Percentiles rank a stretch among this genome's conserved stretches.
Evolutionary conservation across 2,797 vertebrate species (phyloP).

Genomic region (Synaphobranchus kaupii): DNA sequence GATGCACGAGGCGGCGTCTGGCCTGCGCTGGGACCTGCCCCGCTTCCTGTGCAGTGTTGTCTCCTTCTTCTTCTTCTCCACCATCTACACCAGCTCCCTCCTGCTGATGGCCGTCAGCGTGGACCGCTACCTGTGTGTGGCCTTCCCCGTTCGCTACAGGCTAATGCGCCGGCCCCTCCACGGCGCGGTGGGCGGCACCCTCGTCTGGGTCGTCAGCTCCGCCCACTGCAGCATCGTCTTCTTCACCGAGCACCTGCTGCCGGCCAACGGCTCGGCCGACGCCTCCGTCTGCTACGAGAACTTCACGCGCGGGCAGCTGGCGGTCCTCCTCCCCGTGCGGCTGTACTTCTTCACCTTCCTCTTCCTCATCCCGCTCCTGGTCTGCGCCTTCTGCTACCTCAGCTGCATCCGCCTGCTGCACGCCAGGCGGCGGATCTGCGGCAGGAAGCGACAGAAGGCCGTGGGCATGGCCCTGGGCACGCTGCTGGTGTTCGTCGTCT

Average conservation of each 20-base stretch:
- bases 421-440: conserved; percentile 51
- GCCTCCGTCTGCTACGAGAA: conserved; percentile 43
- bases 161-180: conserved; percentile 24
- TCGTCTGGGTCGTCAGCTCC: not conserved
- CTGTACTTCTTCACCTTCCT: conserved; percentile 63
- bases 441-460: conserved; percentile 55
- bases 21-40: conserved; percentile 28
- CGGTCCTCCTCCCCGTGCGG: conserved; percentile 52
- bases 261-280: not conserved
- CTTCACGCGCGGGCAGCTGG: conserved; percentile 53
- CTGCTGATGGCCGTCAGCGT: conserved; percentile 66
- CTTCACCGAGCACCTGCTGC: not conserved
- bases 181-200: not conserved
- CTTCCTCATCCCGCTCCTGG: conserved; percentile 60
- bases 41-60: conserved; percentile 53
- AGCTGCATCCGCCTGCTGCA: conserved; percentile 60
- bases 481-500: conserved; percentile 61
- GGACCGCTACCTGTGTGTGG: conserved; percentile 66
- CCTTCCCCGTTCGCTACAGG: conserved; percentile 64
- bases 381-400: conserved; percentile 63
- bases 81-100: conserved; percentile 69
- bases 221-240: not conserved
- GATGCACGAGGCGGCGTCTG: conserved; percentile 39
- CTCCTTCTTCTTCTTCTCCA: conserved; percentile 64
- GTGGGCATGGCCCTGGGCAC: conserved; percentile 64